Evolutionary conservation across 2,113 vertebrate genomes (phyloP), one percentile per base, ranked within the genome.

Genomic region (Rhizomys pruinosus): DNA sequence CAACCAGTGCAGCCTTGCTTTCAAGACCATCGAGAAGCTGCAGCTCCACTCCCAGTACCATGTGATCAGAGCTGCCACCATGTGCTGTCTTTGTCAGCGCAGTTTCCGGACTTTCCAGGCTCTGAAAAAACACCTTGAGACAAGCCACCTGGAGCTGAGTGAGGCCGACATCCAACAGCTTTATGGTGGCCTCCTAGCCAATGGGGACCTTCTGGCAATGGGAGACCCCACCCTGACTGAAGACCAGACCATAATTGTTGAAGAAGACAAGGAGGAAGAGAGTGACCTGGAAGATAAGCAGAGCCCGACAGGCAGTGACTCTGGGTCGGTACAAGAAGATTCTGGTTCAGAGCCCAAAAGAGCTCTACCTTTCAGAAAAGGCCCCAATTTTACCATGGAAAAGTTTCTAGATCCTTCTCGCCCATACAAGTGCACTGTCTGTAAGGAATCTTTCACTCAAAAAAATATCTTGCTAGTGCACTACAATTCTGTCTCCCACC

Each of bases 21-120:
- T 99, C 97, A 99, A 99, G 97, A 99, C 99, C 37, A 98, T 99
- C 5, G 99, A 99, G 95, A 99, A 99, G 97, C 98, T 99, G 55
- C 99, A 99, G 97, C 98, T 99, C 34, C 99, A 99, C 94, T 99
- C 99, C 11, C 99, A 99, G 97, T 99, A 99, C 97, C 99, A 99
- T 0, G 99, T 99, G 92, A 99, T 99, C 97, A 98, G 99, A 84
- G 99, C 99, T 0, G 99, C 99, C 94, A 99, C 99, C 9, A 99
- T 99, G 99, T 99, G 99, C 97, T 99, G 99, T 95, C 99, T 99
- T 90, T 99, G 99, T 96, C 99, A 99, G 97, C 98, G 99, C 96
- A 99, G 99, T 96, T 99, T 99, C 97, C 99, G 99, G 94, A 99
- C 99, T 91, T 99, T 99, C 86, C 99, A 99, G 97, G 99, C 99